Evolutionary conservation across 2,113 vertebrate genomes (phyloP).

Genomic region (Barnardius zonarius): DNA sequence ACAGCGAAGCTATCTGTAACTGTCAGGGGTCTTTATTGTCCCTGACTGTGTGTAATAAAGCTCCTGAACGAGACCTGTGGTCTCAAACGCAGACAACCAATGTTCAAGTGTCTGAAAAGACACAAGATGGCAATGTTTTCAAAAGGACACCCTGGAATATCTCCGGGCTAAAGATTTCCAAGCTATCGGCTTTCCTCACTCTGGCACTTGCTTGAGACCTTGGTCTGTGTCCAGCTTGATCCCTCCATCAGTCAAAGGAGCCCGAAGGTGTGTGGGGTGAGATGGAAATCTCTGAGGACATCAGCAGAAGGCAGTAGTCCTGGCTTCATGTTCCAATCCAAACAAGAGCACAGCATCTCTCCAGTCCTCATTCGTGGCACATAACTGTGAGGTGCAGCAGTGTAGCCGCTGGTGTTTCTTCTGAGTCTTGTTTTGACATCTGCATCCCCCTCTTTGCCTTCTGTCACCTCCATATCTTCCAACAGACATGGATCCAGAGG

Average conservation of each 20-base stretch:
- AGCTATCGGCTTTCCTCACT: background rate
- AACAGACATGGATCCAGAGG: background rate
- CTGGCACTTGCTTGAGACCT: background rate
- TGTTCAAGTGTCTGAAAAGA: background rate
- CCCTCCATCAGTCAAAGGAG: background rate
- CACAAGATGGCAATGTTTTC: slow-evolving; percentile 58
- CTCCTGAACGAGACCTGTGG: background rate
- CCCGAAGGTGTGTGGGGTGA: background rate
- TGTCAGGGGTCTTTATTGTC: slow-evolving; percentile 45
- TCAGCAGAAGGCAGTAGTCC: background rate
- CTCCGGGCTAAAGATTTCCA: rapidly evolving
- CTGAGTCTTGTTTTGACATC: background rate
- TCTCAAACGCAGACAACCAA: background rate
- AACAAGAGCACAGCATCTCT: background rate
- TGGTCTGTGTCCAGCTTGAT: background rate
- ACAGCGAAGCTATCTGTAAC: background rate
- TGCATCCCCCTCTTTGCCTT: background rate
- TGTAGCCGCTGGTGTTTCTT: background rate
- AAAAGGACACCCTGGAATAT: background rate
- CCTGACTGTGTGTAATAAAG: slow-evolving; percentile 19
- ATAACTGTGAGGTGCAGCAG: background rate
- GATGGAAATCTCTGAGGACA: background rate
- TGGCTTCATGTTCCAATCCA: rapidly evolving
- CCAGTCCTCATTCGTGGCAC: background rate
- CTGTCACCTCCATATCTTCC: background rate